Base-by-base conservation (phyloP, 1,140 invertebrate species). In the Trichomalopsis sarcophagae region DNA sequence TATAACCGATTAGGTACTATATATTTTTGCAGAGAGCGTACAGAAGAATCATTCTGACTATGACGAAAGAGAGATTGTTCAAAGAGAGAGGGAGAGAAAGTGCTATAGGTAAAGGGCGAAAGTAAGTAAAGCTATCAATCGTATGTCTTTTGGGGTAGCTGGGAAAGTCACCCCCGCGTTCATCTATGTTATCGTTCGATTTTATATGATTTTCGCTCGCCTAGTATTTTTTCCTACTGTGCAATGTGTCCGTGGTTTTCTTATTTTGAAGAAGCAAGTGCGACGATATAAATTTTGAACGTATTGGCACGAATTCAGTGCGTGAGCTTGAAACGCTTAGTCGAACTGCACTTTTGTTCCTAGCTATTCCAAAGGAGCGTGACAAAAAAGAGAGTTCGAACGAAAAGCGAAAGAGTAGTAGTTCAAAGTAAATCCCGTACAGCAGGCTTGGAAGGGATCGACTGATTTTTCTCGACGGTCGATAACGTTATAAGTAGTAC, bases 391-490 rank as follows among this genome's bases (percentile, higher is more conserved):
- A 23, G 17, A 36, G 55, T 74, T 66, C 40, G 74, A 81, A 78
- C 2, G 66, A 33, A 9, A 68, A 30, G n/a, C 21, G 47, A 74
- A 47, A 80, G 27, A n/a, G 40, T 40, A 75, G 30, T 82, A 85
- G 73, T 69, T 82, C 9, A 82, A 82, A 81, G 74, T 71, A 78
- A 77, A 85, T 85, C 84, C 84, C 74, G 44, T 76, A 85, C 80
- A 85, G 84, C 80, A 85, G 79, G 84, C 17, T 85, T 85, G 79
- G 80, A 86, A 84, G 79, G 83, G 83, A 87, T 87, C 73, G 86
- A 87, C 86, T 87, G 82, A 87, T 71, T 87, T 85, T 80, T 86
- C 69, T 80, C 47, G 75, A 69, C 66, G 85, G 69, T 78, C 74
- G 76, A 79, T 82, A 62, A 82, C 68, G 47, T 80, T 17, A 81